Evolutionary conservation across 2,113 vertebrate genomes (phyloP), one percentile per base, ranked within the genome.

Genomic region (Peromyscus leucopus): DNA sequence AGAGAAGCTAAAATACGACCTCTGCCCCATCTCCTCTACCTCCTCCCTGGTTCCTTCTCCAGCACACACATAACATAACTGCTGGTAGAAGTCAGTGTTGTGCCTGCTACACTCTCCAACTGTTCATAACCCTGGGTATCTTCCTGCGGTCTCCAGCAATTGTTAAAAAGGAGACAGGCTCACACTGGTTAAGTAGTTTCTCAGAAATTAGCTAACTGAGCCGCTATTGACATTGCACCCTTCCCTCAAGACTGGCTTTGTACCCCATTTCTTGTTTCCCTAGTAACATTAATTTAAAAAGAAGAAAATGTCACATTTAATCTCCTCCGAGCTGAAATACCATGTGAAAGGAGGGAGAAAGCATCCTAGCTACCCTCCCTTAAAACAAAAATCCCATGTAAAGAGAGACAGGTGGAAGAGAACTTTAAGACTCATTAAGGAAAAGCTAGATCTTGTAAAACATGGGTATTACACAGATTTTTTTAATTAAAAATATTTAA

Each of bases 11-110:
- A 61, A 55, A 65, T 33, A 2, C 15, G 48, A 69, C 12, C 1
- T 5, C 12, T 55, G 3, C 33, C 2, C 17, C 11, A 0, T 76
- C 1, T 26, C 42, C 24, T 75, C 28, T 63, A 17, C 1, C 0
- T 76, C 39, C 76, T 51, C 89, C 16, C 36, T 71, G 24, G 11
- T 2, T 91, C 28, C 2, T 95, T 33, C 71, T 33, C 15, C 39
- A 59, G 7, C 42, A 51, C 1, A 19, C 74, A 51, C 11, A 28
- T 42, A 67, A 51, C 11, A 28, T 42, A 67, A 57, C 0, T 59
- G 59, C 74, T 79, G 55, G 61, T 7, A n/a, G 61, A 88, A 42
- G 46, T 92, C 36, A 21, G 1, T 15, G 39, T 10, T 22, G 22
- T 9, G 74, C 16, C 39, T 48, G 15, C 3, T 39, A 8, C 46